Evolutionary conservation across 2,113 vertebrate genomes (phyloP), one percentile per base, ranked within the genome.

Genomic region (Neoarius graeffei): DNA sequence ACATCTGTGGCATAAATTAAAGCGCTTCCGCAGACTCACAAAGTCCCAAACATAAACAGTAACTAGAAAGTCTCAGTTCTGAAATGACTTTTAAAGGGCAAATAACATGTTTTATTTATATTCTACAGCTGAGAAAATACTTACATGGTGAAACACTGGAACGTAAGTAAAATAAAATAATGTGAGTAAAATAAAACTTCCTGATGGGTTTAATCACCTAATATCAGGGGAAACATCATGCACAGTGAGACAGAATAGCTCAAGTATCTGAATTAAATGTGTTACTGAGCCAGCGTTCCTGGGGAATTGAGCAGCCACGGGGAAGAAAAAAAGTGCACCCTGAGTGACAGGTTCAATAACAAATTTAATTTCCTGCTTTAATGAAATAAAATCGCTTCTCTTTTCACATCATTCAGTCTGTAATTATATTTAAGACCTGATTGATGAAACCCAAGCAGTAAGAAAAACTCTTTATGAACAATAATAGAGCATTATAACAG

Each of bases 1-100:
- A 81, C 57, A 60, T 81, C 80, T 60, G 80, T 60, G 80, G 56
- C 10, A 10, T 60, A 81, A 81, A 81, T 81, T 57, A 57, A 59
- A 57, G n/a, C 15, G 9, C 57, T 19, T 60, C 56, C 0, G 30
- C 57, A 42, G 80, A 42, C 19, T 42, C 30, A 23, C 80, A 4
- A 56, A 56, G 11, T 54, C 50, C 7, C 13, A 81, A 59, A 59
- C 54, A 60, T 81, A 48, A 59, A 81, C n/a, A 81, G 7, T 10
- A 81, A 60, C 8, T 60, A 35, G 56, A 60, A 81, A 60, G 17
- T 20, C 56, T 81, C 27, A 6, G 30, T 56, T 81, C 19, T 5
- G 27, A 35, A 20, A 20, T 81, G 56, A 81, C 27, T 42, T 60
- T 81, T 81, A 60, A 81, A 81, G 56, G 80, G 27, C 10, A 10